Percentiles rank a stretch among this genome's conserved stretches.
These are phyloP conservation scores for Ornithoptera priamus DNA, from an alignment of 2,888 invertebrate species.

Conservation along the genomic window DNA sequence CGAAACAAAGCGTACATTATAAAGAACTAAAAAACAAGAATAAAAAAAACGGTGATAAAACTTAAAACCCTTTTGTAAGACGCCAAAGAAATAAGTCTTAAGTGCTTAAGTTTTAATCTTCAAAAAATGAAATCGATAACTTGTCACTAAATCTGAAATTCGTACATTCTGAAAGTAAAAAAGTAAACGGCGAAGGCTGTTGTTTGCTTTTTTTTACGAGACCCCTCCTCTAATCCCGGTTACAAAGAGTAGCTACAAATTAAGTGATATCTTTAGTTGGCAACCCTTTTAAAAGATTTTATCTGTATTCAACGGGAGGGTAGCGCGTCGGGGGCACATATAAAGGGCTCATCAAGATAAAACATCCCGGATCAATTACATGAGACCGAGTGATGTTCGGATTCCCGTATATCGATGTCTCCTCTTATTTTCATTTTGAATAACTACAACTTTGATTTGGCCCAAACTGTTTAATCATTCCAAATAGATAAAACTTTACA, in stretches of 20 bases:
- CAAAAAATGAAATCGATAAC: constrained; percentile 63
- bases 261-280: constrained; percentile 78
- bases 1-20: constrained; percentile 51
- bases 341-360: constrained; percentile 77
- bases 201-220: constrained; percentile 53
- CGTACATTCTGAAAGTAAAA: constrained; percentile 48
- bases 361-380: constrained; percentile 78
- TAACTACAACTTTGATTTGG: constrained; percentile 34
- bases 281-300: constrained; percentile 78
- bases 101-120: constrained; percentile 54
- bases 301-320: constrained; percentile 71
- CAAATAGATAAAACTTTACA: neutral
- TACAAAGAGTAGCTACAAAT: constrained; percentile 78
- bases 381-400: constrained; percentile 66
- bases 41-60: constrained; percentile 58
- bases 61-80: constrained; percentile 51
- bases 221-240: constrained; percentile 60
- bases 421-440: constrained; percentile 45
- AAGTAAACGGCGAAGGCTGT: constrained; percentile 50
- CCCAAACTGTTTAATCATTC: constrained; percentile 17
- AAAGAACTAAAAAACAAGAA: constrained; percentile 51
- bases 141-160: constrained; percentile 48
- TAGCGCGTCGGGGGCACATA: constrained; percentile 72
- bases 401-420: constrained; percentile 65
- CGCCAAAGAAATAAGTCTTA: constrained; percentile 57